These are phyloP conservation scores for Zoroaster sp. DNA, from an alignment of 53 echinoderm and acorn worm species.

Conservation along the genomic window DNA sequence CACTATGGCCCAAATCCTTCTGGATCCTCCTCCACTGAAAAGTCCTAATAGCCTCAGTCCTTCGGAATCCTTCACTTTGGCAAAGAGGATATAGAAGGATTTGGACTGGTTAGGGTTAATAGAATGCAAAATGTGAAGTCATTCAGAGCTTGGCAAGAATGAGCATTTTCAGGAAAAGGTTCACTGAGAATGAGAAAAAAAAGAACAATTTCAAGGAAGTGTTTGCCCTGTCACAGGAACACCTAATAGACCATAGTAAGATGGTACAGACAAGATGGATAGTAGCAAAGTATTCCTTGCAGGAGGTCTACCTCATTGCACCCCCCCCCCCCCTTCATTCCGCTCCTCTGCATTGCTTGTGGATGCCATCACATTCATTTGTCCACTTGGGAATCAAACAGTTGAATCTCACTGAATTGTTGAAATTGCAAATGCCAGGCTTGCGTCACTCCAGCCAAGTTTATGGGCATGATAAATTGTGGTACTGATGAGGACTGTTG, in stretches of 20 bases:
- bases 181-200: no score
- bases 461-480: conserved; percentile 21
- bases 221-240: background rate
- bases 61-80: no score
- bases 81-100: no score
- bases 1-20: no score
- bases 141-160: no score
- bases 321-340: background rate
- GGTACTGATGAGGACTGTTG: background rate
- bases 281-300: background rate
- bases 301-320: background rate
- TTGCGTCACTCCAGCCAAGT: background rate
- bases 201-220: no score
- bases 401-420: background rate
- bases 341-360: background rate
- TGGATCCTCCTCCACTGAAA: no score
- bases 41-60: no score
- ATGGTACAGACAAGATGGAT: background rate
- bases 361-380: background rate
- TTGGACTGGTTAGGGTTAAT: no score
- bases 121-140: no score
- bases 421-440: background rate
- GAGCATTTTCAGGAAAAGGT: no score
- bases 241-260: background rate
- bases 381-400: background rate